A percentile compares a stretch with the other conserved stretches of the same genome.
These are phyloP conservation scores for Tetragonula clypearis DNA, from an alignment of 1,140 invertebrate species.

Conservation along the genomic window DNA sequence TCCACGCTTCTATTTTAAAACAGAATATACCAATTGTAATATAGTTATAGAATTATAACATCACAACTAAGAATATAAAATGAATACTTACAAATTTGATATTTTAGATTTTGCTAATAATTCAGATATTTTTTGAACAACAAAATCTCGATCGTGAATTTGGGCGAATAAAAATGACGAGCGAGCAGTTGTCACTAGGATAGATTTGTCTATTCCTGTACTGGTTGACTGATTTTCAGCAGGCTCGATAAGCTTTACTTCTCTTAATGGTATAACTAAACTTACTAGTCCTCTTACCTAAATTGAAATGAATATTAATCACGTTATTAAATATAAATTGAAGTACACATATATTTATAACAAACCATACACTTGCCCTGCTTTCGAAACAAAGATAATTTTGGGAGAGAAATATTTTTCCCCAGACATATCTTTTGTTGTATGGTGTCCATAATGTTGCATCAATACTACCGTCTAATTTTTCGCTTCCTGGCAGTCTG, in stretches of 20 bases:
- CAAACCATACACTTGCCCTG: constrained; percentile 85
- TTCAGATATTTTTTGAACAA: constrained; percentile 95
- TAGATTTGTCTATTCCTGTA: constrained; percentile 87
- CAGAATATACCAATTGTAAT: neutral
- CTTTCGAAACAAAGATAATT: constrained; percentile 99
- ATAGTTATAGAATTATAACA: neutral
- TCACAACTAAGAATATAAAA: constrained; percentile 7
- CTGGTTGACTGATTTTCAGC: constrained; percentile 85
- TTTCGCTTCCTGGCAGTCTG: constrained; percentile 92
- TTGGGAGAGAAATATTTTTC: constrained; percentile 95
- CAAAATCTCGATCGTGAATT: constrained; percentile 93
- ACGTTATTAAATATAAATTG: neutral
- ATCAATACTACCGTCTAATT: constrained; percentile 95
- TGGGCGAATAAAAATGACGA: constrained; percentile 95
- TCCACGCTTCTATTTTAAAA: constrained; percentile 37
- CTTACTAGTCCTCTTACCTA: constrained; percentile 92
- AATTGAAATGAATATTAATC: constrained; percentile 36
- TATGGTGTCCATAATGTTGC: constrained; percentile 97
- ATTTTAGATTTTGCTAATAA: constrained; percentile 85
- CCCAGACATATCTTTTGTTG: constrained; percentile 94
- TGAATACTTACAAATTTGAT: constrained; percentile 50
- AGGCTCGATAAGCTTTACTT: constrained; percentile 88
- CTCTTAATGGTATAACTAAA: constrained; percentile 93
- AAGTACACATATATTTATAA: neutral
- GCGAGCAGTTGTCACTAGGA: constrained; percentile 93